Percentiles rank a stretch among this genome's conserved stretches.
phyloP scores from a whole-genome alignment of 1,140 invertebrate genomes.

The Bombus superbus region DNA sequence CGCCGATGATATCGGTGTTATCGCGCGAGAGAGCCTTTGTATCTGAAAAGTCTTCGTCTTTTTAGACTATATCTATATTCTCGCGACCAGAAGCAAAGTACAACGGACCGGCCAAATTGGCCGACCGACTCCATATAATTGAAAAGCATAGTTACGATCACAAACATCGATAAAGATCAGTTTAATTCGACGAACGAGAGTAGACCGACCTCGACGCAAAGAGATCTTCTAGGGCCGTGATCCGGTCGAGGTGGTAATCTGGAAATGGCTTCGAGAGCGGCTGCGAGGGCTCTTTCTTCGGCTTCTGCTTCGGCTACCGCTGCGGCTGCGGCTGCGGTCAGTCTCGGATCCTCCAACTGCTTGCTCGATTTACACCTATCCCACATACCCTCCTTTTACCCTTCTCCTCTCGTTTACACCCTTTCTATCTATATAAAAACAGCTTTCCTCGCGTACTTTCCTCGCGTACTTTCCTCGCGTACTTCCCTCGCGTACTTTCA shows the following conservation, averaged over 20 bases:
- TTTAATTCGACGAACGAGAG: background rate
- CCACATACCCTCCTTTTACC: slow-evolving; percentile 35
- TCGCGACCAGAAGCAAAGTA: too few relatives aligned
- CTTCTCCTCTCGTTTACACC: background rate
- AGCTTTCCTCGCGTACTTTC: background rate
- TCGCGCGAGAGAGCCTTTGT: too few relatives aligned
- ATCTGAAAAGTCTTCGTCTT: too few relatives aligned
- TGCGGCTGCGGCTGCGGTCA: slow-evolving; percentile 88
- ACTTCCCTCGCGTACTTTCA: too few relatives aligned
- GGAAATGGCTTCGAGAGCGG: slow-evolving; percentile 88
- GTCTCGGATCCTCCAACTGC: slow-evolving; percentile 81
- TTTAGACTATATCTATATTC: too few relatives aligned
- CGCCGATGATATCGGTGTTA: too few relatives aligned
- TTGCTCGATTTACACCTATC: slow-evolving; percentile 83
- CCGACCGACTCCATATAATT: too few relatives aligned
- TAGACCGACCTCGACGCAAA: slow-evolving; percentile 76
- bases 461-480: too few relatives aligned
- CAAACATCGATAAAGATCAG: too few relatives aligned
- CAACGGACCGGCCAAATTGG: too few relatives aligned
- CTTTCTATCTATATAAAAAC: background rate
- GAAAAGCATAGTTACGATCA: too few relatives aligned
- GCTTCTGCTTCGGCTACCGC: slow-evolving; percentile 88
- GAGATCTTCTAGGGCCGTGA: slow-evolving; percentile 77
- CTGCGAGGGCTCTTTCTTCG: slow-evolving; percentile 88
- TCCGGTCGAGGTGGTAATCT: slow-evolving; percentile 82